Conservation (phyloP, 2,888 invertebrate genomes). For the Ryuthela nishihirai region DNA sequence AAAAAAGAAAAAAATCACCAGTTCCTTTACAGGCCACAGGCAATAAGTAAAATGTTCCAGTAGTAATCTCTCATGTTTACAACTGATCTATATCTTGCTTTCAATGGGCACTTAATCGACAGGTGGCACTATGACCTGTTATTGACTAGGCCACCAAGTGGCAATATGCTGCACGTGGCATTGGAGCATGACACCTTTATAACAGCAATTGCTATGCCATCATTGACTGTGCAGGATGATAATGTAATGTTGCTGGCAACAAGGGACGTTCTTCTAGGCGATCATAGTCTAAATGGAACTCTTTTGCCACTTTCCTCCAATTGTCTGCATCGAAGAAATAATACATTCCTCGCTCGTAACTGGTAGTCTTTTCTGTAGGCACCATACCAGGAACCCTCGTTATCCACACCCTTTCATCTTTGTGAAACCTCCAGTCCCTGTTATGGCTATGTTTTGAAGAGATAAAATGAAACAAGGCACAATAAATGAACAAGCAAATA, state of each 20-base stretch:
- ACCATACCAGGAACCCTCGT: constrained; percentile 94
- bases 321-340: constrained; percentile 98
- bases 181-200: constrained; percentile 9
- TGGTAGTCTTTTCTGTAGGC: constrained; percentile 88
- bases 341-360: constrained; percentile 97
- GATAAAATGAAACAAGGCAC: no score
- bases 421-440: constrained; percentile 99
- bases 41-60: no score
- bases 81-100: no score
- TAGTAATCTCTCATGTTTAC: no score
- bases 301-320: constrained; percentile 98
- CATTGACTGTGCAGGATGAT: constrained; percentile 14
- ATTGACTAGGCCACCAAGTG: no score
- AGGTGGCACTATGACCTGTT: no score
- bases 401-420: constrained; percentile 98
- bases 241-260: constrained; percentile 21
- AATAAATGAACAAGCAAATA: no score
- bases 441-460: constrained; percentile 87
- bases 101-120: no score
- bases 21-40: no score
- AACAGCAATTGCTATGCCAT: constrained; percentile 20
- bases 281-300: constrained; percentile 98
- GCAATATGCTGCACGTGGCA: no score
- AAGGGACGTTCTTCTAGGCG: constrained; percentile 89
- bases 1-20: no score